These are phyloP conservation scores for Corythornis madagascariensis DNA, from an alignment of 2,113 vertebrate species.

Conservation along the genomic window DNA sequence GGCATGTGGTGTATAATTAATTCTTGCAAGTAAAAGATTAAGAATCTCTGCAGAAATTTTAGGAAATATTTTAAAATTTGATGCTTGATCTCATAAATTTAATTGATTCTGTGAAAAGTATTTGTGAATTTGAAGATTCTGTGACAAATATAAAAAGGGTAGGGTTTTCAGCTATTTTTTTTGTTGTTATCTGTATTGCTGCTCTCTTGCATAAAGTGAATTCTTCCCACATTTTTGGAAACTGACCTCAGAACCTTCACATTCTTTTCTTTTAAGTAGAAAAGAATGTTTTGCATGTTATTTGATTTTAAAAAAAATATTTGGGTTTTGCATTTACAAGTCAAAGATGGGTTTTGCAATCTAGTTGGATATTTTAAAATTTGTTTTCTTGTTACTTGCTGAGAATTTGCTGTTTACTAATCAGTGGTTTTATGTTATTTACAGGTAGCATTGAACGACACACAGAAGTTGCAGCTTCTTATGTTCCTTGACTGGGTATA, in stretches of 20 bases:
- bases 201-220: neutral
- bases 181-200: neutral
- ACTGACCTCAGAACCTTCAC: neutral
- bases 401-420: neutral
- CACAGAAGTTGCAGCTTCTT: neutral
- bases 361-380: neutral
- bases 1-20: neutral
- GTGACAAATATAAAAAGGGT: neutral
- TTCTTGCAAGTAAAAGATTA: neutral
- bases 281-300: neutral
- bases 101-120: neutral
- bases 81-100: neutral
- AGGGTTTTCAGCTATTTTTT: neutral
- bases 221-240: neutral
- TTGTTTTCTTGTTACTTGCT: neutral
- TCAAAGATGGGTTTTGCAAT: neutral
- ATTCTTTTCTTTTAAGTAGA: neutral
- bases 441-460: neutral
- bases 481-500: neutral
- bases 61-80: neutral
- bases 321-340: neutral
- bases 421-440: neutral
- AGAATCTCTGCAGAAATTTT: neutral
- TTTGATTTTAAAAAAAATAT: neutral
- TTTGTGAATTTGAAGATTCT: neutral